Base-by-base conservation (phyloP, 2,113 vertebrate genomes). In the Thunnus thynnus region DNA sequence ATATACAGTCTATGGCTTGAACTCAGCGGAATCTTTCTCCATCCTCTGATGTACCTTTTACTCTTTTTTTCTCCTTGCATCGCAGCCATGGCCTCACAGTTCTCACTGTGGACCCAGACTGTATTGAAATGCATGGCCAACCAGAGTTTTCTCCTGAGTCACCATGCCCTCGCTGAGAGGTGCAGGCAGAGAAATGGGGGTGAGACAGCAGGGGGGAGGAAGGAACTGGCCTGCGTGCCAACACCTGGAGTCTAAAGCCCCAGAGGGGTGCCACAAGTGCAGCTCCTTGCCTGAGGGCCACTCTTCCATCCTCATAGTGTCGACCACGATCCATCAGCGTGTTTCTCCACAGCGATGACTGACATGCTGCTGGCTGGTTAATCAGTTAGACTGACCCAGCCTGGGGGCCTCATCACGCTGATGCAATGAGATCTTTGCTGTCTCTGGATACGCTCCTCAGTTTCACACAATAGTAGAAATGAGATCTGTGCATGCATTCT, bases 221-320 rank as follows among this genome's bases (percentile, higher is more conserved):
- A 17, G 50, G 18, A 52, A 14, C 27, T 18, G 46, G 48, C 10
- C 30, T 61, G 36, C 50, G 25, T 55, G 8, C 47, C 57, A 36
- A 52, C 77, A 86, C 77, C 87, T 82, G 87, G 80, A 88, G 69
- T 79, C 57, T 47, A 65, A 76, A 78, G 25, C 85, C 74, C 84
- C 68, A 61, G 62, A 75, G 88, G 63, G 60, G 36, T 14, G 41
- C 73, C 67, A 86, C 76, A 64, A 83, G 84, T 78, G 57, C 66
- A 88, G 73, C 63, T 83, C 20, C 41, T 54, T 25, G 88, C 86
- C 86, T 44, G 30, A 78, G 79, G 91, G 74, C 62, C 47, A 41
- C 52, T 75, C 54, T 76, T 82, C 68, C 78, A 78, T 75, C 71
- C 63, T 11, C 86, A 69, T 1, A 58, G 62, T 89, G 86, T 83